Evolutionary conservation across 2,888 invertebrate species (phyloP).

Genomic region (Aradus depressus): DNA sequence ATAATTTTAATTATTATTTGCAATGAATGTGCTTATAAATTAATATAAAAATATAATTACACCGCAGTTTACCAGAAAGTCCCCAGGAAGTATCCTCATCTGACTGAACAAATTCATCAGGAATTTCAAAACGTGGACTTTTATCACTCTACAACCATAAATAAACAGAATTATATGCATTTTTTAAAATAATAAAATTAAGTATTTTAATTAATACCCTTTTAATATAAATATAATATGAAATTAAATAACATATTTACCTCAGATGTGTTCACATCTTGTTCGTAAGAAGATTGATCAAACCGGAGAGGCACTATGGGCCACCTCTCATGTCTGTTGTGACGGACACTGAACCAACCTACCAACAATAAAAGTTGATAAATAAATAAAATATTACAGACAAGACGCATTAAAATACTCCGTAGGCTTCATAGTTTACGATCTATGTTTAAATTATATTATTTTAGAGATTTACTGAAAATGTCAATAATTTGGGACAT

Average conservation of each 20-base stretch:
- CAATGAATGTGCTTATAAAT: too few species aligned
- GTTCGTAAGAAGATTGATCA: slow-evolving; percentile 2
- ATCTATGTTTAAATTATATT: too few species aligned
- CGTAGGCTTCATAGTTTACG: too few species aligned
- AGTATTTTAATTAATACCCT: background rate
- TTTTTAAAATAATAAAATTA: background rate
- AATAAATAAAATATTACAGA: background rate
- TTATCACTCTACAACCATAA: slow-evolving; percentile 24
- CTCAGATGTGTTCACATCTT: slow-evolving; percentile 14
- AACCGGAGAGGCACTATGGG: slow-evolving; percentile 43
- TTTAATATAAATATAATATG: too few species aligned
- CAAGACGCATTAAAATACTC: too few species aligned
- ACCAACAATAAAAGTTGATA: slow-evolving; percentile 3
- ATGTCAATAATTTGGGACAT: too few species aligned
- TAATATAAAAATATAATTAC: background rate
- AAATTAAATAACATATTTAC: slow-evolving; percentile 7
- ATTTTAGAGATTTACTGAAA: too few species aligned
- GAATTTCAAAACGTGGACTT: slow-evolving; percentile 27
- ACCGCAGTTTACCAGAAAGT: slow-evolving; percentile 22
- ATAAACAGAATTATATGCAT: background rate
- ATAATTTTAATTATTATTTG: too few species aligned
- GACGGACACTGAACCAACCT: slow-evolving; percentile 67
- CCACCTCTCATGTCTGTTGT: slow-evolving; percentile 64
- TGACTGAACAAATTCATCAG: slow-evolving; percentile 22
- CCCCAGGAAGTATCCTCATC: slow-evolving; percentile 26